Conservation (phyloP, 37 sponge, comb jelly and placozoan species). For the Agelas oroides region DNA sequence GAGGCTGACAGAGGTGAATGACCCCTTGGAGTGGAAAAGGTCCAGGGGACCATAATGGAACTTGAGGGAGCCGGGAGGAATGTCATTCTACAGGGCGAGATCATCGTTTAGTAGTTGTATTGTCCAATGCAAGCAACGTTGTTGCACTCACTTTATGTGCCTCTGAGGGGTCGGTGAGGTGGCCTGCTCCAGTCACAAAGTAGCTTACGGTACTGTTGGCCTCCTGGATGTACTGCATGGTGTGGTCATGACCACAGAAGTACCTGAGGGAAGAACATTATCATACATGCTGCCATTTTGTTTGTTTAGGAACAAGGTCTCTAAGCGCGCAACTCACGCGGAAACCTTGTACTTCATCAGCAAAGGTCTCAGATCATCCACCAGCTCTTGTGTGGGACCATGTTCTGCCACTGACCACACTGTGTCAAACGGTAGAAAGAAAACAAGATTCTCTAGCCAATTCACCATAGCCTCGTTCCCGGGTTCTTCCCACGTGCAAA, state of each 20-base stretch:
- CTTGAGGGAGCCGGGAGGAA: constrained; percentile 75
- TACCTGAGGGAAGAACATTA: constrained; percentile 29
- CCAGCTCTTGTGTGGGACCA: constrained; percentile 77
- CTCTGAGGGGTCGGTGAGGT: constrained; percentile 63
- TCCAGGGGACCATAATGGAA: constrained; percentile 62
- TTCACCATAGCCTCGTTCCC: too few relatives aligned
- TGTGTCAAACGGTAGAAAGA: too few relatives aligned
- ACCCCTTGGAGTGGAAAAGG: constrained; percentile 37
- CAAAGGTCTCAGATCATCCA: constrained; percentile 65
- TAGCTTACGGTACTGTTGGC: constrained; percentile 66
- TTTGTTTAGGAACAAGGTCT: too few relatives aligned
- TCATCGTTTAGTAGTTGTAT: neutral
- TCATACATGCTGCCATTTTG: too few relatives aligned
- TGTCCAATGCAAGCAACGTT: neutral
- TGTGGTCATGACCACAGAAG: constrained; percentile 89
- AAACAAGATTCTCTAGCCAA: too few relatives aligned
- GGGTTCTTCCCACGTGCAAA: too few relatives aligned
- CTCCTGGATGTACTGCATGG: constrained; percentile 84
- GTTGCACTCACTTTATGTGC: constrained; percentile 59
- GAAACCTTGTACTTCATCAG: constrained; percentile 70
- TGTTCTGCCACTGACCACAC: constrained; percentile 91
- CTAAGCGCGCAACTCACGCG: constrained; percentile 42
- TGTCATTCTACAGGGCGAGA: constrained; percentile 46
- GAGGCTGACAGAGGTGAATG: constrained; percentile 65
- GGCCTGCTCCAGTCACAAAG: constrained; percentile 89